Evolutionary conservation across 2,888 invertebrate genomes (phyloP).

Genomic region (Philaethria dido): DNA sequence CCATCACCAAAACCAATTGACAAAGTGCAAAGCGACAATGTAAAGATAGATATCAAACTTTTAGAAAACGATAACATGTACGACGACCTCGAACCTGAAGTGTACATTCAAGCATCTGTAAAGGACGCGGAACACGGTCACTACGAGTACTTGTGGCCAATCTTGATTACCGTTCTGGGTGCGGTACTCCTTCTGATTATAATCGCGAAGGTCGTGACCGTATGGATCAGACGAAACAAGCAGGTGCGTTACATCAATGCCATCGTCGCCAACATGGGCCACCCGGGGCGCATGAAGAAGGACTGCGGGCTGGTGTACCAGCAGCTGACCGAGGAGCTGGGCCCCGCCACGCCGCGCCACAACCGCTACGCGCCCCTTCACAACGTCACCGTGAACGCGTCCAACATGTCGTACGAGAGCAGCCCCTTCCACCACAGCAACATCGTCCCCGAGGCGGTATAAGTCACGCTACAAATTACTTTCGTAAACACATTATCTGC

Average conservation of each 20-base stretch:
- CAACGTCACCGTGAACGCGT: slow-evolving; percentile 72
- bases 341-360: slow-evolving; percentile 87
- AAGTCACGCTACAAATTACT: slow-evolving; percentile 60
- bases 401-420: slow-evolving; percentile 83
- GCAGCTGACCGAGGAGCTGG: slow-evolving; percentile 90
- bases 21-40: slow-evolving; percentile 49
- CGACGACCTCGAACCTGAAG: slow-evolving; percentile 61
- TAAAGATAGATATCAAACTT: slow-evolving; percentile 67
- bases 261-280: slow-evolving; percentile 81
- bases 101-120: slow-evolving; percentile 63
- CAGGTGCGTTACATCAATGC: slow-evolving; percentile 79
- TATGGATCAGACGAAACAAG: slow-evolving; percentile 65
- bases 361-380: slow-evolving; percentile 86
- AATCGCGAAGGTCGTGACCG: slow-evolving; percentile 78
- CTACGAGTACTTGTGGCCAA: slow-evolving; percentile 83
- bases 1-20: slow-evolving; percentile 43
- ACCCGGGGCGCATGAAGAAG: slow-evolving; percentile 84
- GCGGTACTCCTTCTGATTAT: slow-evolving; percentile 81
- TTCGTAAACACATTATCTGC: slow-evolving; percentile 63
- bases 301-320: slow-evolving; percentile 91
- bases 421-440: slow-evolving; percentile 86
- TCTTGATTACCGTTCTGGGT: slow-evolving; percentile 83
- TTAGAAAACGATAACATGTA: slow-evolving; percentile 63
- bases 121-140: slow-evolving; percentile 69
- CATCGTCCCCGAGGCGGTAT: slow-evolving; percentile 85